Evolutionary conservation across 2,797 vertebrate species (phyloP).

Genomic region (Lithobates pipiens): DNA sequence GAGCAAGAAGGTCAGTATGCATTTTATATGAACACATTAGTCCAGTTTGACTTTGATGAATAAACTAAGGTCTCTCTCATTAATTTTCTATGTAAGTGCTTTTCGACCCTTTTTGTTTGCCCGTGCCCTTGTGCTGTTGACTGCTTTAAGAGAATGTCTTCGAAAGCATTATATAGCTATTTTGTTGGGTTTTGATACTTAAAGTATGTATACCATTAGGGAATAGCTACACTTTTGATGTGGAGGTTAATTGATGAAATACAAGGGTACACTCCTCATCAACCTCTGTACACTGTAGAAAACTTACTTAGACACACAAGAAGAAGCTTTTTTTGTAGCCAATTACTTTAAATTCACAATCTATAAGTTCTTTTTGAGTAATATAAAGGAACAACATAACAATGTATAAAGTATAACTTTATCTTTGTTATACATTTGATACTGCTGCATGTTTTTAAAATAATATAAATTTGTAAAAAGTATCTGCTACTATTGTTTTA

Average conservation of each 20-base stretch:
- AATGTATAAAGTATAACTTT: no score
- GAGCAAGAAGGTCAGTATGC: conserved; percentile 2
- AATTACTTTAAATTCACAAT: neutral
- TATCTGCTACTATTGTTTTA: no score
- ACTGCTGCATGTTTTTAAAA: no score
- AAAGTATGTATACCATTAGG: neutral
- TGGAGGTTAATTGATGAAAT: neutral
- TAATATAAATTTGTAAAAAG: no score
- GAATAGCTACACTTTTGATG: neutral
- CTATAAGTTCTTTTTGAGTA: neutral
- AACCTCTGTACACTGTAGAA: neutral
- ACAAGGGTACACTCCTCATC: neutral
- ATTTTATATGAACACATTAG: conserved; percentile 7
- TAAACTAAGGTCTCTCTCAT: neutral
- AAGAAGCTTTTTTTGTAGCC: neutral
- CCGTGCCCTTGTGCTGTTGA: neutral
- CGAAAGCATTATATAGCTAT: neutral
- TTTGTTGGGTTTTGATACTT: neutral
- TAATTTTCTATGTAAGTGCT: neutral
- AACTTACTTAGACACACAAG: neutral
- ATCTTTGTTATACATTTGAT: no score
- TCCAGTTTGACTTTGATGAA: neutral
- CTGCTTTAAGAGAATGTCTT: neutral
- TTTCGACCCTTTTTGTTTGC: neutral
- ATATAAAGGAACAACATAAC: no score